Conservation (phyloP, 1,140 invertebrate genomes). For the Apis dorsata region DNA sequence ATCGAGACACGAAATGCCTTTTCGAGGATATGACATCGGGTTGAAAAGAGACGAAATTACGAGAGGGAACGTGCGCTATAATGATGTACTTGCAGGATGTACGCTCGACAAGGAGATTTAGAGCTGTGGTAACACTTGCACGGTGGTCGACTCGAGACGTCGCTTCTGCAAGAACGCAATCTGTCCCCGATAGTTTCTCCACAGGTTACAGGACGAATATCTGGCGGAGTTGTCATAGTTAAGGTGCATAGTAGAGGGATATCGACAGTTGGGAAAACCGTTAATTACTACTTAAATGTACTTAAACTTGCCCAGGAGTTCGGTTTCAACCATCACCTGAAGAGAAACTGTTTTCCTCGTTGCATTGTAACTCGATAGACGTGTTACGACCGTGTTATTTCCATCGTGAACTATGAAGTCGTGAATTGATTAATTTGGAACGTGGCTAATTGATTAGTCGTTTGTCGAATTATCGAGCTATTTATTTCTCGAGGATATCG, state of each 20-base stretch:
- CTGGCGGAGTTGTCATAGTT: conserved; percentile 1
- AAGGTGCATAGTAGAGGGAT: not conserved
- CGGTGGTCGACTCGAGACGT: conserved; percentile 51
- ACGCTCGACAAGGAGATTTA: conserved; percentile 68
- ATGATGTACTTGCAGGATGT: conserved; percentile 67
- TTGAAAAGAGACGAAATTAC: conserved; percentile 67
- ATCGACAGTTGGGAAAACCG: conserved; percentile 43
- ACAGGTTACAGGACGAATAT: conserved; percentile 14
- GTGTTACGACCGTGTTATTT: too few species aligned
- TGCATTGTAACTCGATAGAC: not conserved
- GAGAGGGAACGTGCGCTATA: conserved; percentile 62
- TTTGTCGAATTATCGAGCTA: too few species aligned
- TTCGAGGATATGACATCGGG: conserved; percentile 25
- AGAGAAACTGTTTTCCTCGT: conserved; percentile 7
- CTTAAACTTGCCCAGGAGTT: conserved; percentile 34
- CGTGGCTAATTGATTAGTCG: too few species aligned
- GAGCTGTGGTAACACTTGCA: conserved; percentile 58
- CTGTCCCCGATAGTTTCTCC: conserved; percentile 56
- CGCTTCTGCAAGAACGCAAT: conserved; percentile 57
- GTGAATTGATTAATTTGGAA: too few species aligned
- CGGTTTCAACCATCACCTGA: not conserved
- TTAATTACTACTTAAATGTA: conserved; percentile 52
- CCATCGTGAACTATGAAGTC: not conserved
- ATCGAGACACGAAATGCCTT: conserved; percentile 45
- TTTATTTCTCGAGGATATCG: too few species aligned